phyloP scores from a whole-genome alignment of 2,888 invertebrate genomes.

The Cactoblastis cactorum region DNA sequence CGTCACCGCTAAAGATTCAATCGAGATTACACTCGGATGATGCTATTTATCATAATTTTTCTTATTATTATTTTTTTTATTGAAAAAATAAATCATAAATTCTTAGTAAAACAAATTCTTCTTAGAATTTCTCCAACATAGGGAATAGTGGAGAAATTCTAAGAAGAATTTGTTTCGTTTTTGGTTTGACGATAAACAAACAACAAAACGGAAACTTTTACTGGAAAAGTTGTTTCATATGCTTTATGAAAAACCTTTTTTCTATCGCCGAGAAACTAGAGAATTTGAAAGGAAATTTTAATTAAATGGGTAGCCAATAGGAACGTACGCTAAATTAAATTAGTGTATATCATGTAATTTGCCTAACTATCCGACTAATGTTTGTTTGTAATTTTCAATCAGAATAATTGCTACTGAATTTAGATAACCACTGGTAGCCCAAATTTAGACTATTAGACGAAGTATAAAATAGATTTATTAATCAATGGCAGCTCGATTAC shows the following conservation, averaged over 20 bases:
- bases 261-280: not conserved
- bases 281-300: not conserved
- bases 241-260: constrained; percentile 3
- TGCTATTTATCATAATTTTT: too few species aligned
- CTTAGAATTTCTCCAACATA: not conserved
- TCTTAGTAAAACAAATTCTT: not conserved
- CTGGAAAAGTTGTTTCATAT: constrained; percentile 4
- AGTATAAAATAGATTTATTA: too few species aligned
- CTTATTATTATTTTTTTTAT: too few species aligned
- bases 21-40: too few species aligned
- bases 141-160: not conserved
- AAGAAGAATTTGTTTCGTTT: not conserved
- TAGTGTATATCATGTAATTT: not conserved
- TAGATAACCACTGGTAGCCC: too few species aligned
- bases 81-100: not conserved
- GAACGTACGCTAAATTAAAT: not conserved
- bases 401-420: too few species aligned
- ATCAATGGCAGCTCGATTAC: too few species aligned
- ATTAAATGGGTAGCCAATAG: not conserved
- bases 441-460: too few species aligned
- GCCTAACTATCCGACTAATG: too few species aligned
- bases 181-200: not conserved
- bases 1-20: too few species aligned
- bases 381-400: too few species aligned
- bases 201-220: constrained; percentile 6